phyloP scores from a whole-genome alignment of 2,113 vertebrate genomes.

The Lipophrys pholis region DNA sequence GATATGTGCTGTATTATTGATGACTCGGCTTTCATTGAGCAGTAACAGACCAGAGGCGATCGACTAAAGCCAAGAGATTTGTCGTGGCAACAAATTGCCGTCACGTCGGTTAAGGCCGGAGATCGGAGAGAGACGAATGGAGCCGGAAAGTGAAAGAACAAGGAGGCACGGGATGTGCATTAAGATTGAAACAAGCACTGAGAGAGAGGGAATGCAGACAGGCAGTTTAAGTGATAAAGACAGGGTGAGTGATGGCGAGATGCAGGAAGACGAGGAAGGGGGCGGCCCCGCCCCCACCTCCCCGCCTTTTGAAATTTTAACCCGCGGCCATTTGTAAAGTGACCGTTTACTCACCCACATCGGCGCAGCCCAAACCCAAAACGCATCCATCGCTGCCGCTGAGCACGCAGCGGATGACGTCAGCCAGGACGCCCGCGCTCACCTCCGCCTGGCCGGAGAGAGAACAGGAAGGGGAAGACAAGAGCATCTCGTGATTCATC shows the following conservation, averaged over 20 bases:
- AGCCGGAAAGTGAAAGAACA: background rate
- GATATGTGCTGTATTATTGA: constrained; percentile 52
- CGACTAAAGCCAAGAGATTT: background rate
- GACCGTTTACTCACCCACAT: constrained; percentile 75
- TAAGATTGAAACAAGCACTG: constrained; percentile 19
- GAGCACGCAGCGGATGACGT: constrained; percentile 79
- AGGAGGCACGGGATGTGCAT: constrained; percentile 28
- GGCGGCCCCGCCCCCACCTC: background rate
- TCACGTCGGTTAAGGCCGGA: background rate
- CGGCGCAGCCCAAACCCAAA: constrained; percentile 70
- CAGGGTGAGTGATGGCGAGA: constrained; percentile 50
- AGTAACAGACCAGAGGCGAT: constrained; percentile 51
- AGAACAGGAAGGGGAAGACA: constrained; percentile 53
- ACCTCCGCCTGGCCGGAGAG: constrained; percentile 70
- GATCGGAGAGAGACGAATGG: background rate
- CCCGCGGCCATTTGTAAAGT: constrained; percentile 58
- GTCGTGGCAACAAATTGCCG: constrained; percentile 21
- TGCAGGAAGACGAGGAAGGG: background rate
- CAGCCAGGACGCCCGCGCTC: constrained; percentile 74
- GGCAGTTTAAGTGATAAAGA: constrained; percentile 40
- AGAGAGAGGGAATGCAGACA: constrained; percentile 13
- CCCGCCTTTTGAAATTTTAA: constrained; percentile 64
- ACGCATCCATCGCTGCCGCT: constrained; percentile 77
- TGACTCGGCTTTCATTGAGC: constrained; percentile 49
- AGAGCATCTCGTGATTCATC: constrained; percentile 59